Evolutionary conservation across 2,888 invertebrate species (phyloP).

Genomic region (Metellina segmentata): DNA sequence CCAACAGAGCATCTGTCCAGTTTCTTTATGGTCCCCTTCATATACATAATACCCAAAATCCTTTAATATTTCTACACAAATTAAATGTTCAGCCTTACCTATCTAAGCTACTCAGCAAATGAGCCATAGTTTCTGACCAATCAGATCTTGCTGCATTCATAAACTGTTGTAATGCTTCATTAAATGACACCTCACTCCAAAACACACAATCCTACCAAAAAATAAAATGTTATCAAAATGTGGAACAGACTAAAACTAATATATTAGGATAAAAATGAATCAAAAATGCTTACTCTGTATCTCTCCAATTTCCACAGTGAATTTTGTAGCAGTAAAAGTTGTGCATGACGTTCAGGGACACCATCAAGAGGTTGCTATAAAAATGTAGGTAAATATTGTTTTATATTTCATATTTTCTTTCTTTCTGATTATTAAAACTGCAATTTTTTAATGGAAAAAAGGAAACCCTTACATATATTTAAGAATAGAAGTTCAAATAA

Average conservation of each 20-base stretch:
- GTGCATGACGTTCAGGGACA: conserved; percentile 82
- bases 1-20: too few species aligned
- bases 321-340: conserved; percentile 85
- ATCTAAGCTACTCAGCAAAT: conserved; percentile 81
- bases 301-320: conserved; percentile 86
- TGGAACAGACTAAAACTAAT: not conserved
- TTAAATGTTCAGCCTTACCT: conserved; percentile 46
- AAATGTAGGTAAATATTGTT: not conserved
- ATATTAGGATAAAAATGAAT: not conserved
- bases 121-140: conserved; percentile 83
- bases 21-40: too few species aligned
- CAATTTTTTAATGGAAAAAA: too few species aligned
- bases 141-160: conserved; percentile 79
- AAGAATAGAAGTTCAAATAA: not conserved
- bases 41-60: not conserved
- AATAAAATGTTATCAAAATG: not conserved
- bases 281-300: conserved; percentile 80
- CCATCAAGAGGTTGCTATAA: conserved; percentile 74
- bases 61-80: not conserved
- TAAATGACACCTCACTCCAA: conserved; percentile 89
- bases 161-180: conserved; percentile 87
- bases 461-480: not conserved
- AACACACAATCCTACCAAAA: conserved; percentile 67
- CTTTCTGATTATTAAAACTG: too few species aligned
- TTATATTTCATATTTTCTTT: too few species aligned